phyloP scores from a whole-genome alignment of 2,797 vertebrate genomes.

The Coilia nasus region DNA sequence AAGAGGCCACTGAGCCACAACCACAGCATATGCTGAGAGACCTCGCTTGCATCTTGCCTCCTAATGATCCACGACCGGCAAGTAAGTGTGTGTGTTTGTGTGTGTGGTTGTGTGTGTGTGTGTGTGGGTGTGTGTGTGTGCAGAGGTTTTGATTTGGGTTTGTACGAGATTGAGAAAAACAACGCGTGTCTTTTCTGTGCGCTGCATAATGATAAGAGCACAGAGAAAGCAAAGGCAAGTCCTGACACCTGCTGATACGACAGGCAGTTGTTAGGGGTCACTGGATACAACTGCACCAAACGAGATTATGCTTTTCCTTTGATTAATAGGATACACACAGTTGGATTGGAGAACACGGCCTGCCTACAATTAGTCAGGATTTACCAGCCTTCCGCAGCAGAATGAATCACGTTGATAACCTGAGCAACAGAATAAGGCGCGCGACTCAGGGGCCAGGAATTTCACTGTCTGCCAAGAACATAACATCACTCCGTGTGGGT shows the following conservation, averaged over 20 bases:
- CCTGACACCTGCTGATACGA: constrained; percentile 7
- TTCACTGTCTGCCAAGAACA: constrained; percentile 45
- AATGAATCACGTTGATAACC: constrained; percentile 26
- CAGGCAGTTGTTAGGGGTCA: not conserved
- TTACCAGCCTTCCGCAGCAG: not conserved
- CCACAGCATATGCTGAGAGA: constrained; percentile 11
- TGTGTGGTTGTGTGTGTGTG: constrained; percentile 24
- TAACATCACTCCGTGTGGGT: constrained; percentile 51
- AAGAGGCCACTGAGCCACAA: not conserved
- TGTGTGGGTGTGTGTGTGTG: constrained; percentile 24
- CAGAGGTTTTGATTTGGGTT: too few relatives aligned
- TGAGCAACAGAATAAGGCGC: constrained; percentile 15
- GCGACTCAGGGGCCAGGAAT: constrained; percentile 36
- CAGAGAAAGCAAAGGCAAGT: not conserved
- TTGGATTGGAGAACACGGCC: not conserved
- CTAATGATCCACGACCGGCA: not conserved
- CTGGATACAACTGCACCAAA: not conserved
- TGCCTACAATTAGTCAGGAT: not conserved
- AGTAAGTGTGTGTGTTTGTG: constrained; percentile 23
- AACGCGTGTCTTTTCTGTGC: not conserved
- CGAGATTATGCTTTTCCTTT: constrained; percentile 4
- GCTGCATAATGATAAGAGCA: not conserved
- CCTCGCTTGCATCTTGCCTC: not conserved
- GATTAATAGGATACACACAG: constrained; percentile 10
- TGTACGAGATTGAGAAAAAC: too few relatives aligned